Percentiles rank a stretch among this genome's conserved stretches.
Conservation (phyloP, 2,797 vertebrate genomes). For the Eremophila alpestris region DNA sequence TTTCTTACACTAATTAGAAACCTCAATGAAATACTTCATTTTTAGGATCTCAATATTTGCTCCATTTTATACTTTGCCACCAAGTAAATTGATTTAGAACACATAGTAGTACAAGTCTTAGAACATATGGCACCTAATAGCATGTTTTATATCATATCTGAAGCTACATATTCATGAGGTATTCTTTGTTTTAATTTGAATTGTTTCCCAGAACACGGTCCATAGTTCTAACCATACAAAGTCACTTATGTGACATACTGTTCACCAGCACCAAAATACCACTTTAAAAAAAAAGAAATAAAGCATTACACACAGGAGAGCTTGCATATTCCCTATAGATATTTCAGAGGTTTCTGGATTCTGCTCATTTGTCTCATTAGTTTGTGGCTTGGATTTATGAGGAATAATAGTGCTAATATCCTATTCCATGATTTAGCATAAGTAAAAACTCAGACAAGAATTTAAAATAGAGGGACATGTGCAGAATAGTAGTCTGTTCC, state of each 20-base stretch:
- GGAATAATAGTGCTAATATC: not conserved
- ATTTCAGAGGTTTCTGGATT: slow-evolving; percentile 34
- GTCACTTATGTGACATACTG: not conserved
- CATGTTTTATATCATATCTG: not conserved
- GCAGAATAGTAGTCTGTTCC: not conserved
- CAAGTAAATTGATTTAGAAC: not conserved
- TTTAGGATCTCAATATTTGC: not conserved
- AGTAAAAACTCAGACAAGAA: not conserved
- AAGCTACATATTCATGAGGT: not conserved
- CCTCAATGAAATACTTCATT: not conserved
- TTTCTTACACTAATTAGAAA: not conserved
- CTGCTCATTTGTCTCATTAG: not conserved
- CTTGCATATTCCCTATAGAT: not conserved
- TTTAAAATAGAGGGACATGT: not conserved
- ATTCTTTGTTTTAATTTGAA: slow-evolving; percentile 26
- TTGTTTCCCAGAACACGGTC: not conserved
- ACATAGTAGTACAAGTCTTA: not conserved
- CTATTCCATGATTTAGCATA: not conserved
- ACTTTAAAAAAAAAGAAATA: slow-evolving; percentile 9
- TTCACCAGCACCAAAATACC: slow-evolving; percentile 3
- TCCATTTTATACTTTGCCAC: not conserved
- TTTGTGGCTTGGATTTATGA: not conserved
- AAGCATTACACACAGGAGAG: not conserved
- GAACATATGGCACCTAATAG: not conserved
- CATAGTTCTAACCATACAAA: not conserved